phyloP scores from a whole-genome alignment of 1,140 invertebrate genomes.

The Formica selysi region DNA sequence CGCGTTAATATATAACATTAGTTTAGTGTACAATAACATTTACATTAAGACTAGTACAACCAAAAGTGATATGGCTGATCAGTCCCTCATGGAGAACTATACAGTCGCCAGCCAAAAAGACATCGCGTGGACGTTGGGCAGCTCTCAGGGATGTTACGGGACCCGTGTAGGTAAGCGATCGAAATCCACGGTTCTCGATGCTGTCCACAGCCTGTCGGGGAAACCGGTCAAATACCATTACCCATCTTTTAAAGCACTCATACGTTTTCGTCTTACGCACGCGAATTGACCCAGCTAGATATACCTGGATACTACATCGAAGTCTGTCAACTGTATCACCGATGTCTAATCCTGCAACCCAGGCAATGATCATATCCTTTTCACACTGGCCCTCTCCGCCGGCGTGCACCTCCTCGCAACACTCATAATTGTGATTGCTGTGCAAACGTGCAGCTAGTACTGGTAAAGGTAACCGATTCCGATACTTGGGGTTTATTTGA shows the following conservation, averaged over 20 bases:
- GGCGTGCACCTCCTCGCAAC: slow-evolving; percentile 57
- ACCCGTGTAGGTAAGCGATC: slow-evolving; percentile 83
- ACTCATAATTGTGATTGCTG: slow-evolving; percentile 64
- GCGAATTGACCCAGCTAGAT: neutral
- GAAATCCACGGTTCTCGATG: slow-evolving; percentile 77
- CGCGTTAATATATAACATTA: neutral
- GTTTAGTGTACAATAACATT: slow-evolving; percentile 82
- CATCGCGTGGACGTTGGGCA: slow-evolving; percentile 80
- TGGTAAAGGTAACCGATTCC: slow-evolving; percentile 81
- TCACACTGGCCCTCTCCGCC: slow-evolving; percentile 66
- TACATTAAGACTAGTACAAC: slow-evolving; percentile 81
- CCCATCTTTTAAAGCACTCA: slow-evolving; percentile 30
- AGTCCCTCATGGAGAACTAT: slow-evolving; percentile 83
- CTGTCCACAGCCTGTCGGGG: slow-evolving; percentile 80
- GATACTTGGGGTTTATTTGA: slow-evolving; percentile 82
- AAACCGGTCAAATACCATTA: slow-evolving; percentile 38
- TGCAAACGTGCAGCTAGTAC: slow-evolving; percentile 81
- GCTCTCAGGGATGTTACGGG: slow-evolving; percentile 82
- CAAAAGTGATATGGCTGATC: slow-evolving; percentile 79
- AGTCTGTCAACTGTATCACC: slow-evolving; percentile 74
- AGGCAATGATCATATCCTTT: slow-evolving; percentile 81
- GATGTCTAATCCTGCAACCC: slow-evolving; percentile 83
- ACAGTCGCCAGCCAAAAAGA: slow-evolving; percentile 82
- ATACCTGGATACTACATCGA: slow-evolving; percentile 83
- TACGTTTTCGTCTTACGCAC: slow-evolving; percentile 16